phyloP scores from a whole-genome alignment of 2,797 vertebrate species.

The Paedocypris micromegethes region DNA sequence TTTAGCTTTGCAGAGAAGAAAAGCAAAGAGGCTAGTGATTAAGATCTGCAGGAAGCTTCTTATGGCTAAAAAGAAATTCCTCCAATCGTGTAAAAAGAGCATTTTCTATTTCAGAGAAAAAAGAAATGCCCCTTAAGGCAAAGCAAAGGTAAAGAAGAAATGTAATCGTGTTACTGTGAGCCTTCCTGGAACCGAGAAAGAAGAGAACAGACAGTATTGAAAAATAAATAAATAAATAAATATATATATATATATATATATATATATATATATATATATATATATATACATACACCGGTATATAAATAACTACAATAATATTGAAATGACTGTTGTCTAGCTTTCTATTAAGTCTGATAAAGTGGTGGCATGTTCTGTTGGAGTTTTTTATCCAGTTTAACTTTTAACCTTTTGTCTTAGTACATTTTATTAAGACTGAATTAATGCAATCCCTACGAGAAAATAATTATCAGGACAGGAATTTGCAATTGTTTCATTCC shows the following conservation, averaged over 20 bases:
- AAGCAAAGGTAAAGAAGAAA: conserved; percentile 51
- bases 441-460: no score
- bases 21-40: conserved; percentile 47
- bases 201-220: conserved; percentile 15
- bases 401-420: no score
- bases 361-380: no score
- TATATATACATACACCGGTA: no score
- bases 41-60: conserved; percentile 54
- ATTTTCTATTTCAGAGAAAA: conserved; percentile 55
- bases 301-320: no score
- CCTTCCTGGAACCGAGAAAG: conserved; percentile 39
- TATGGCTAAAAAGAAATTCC: conserved; percentile 59
- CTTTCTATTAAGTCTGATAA: no score
- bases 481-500: no score
- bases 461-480: no score
- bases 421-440: no score
- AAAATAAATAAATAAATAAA: conserved; percentile 30
- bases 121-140: conserved; percentile 62
- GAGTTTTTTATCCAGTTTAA: no score
- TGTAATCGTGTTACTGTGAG: conserved; percentile 64
- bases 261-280: neutral
- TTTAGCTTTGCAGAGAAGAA: conserved; percentile 54
- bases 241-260: conserved; percentile 43
- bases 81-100: conserved; percentile 58
- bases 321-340: no score